These are phyloP conservation scores for Leptinotarsa defecta DNA, from an alignment of 1,140 invertebrate genomes.

Conservation along the genomic window DNA sequence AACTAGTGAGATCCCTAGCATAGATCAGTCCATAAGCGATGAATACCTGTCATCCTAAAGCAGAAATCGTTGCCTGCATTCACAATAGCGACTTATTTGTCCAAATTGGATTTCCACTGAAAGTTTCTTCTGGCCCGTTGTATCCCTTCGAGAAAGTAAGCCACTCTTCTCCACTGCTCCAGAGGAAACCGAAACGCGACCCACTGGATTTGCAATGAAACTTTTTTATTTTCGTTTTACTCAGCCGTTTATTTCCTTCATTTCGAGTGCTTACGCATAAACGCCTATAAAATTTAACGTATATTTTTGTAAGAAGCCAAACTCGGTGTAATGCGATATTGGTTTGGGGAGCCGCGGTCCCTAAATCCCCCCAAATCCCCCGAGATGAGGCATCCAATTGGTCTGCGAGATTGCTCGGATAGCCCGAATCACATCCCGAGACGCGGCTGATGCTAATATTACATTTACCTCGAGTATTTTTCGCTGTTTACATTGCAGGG, in stretches of 20 bases:
- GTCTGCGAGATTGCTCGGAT: conserved; percentile 26
- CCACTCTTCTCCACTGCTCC: neutral
- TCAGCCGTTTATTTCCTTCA: conserved; percentile 47
- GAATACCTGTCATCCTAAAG: too few species aligned
- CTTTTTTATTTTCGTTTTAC: conserved; percentile 47
- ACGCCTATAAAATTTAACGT: conserved; percentile 46
- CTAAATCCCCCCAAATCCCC: conserved; percentile 21
- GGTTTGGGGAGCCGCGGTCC: conserved; percentile 31
- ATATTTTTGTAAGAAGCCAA: conserved; percentile 33
- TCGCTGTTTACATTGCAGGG: conserved; percentile 49
- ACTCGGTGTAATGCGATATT: conserved; percentile 48
- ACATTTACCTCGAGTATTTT: conserved; percentile 50
- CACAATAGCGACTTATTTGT: too few species aligned
- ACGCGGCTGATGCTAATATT: conserved; percentile 37
- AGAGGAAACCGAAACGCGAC: neutral
- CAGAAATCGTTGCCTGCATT: too few species aligned
- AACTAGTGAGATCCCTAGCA: too few species aligned
- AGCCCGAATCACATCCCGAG: conserved; percentile 13
- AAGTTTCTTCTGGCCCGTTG: too few species aligned
- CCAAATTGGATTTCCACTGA: fast-evolving
- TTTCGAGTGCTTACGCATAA: conserved; percentile 35
- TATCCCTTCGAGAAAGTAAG: neutral
- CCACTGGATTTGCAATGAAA: conserved; percentile 44
- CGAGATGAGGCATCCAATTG: conserved; percentile 28
- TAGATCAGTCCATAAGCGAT: too few species aligned